Evolutionary conservation across 1,140 invertebrate genomes (phyloP), one percentile per base, ranked within the genome.

Genomic region (Saccostrea glomerata): DNA sequence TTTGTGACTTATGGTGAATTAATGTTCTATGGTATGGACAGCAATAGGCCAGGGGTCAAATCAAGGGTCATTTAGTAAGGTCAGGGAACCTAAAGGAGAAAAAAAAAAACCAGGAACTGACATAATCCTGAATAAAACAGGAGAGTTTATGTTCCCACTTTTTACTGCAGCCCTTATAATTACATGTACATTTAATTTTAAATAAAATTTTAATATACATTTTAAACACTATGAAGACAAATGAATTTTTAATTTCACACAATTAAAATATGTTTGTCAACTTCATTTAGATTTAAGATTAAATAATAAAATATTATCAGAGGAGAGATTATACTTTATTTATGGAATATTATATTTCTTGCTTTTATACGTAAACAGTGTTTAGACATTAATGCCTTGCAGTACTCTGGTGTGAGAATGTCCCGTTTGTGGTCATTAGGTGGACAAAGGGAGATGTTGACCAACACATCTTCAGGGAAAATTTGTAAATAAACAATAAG

Each of bases 1-100:
- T 77, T 25, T 77, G 70, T 77, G 70, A 77, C 70, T 77, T 30
- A 25, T 77, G 70, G 70, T 25, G 70, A 77, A 77, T 77, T 77
- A 36, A 77, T 77, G 70, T 77, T 77, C 70, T 25, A 9, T 23
- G 23, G 23, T n/a, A n/a, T 20, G 70, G 70, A 23, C 23, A 77
- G 70, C 25, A 77, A 77, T 77, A 30, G 70, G 70, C 30, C 23
- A 77, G 30, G 25, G 70, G 70, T 77, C 70, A 77, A 77, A 25
- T 30, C 70, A 77, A 77, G 25, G 70, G 70, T 77, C 25, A 77
- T 30, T 30, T 77, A 77, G 70, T 77, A 63, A 63, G 58, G 58
- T 63, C 58, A 63, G 17, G 58, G 17, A 63, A 63, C n/a, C 58
- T n/a, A 63, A 17, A 63, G 30, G 30, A 36, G 30, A 20, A 20